A percentile compares a stretch with the other conserved stretches of the same genome.
Evolutionary conservation across 2,888 invertebrate species (phyloP).

Genomic region (Napeogenes inachia): DNA sequence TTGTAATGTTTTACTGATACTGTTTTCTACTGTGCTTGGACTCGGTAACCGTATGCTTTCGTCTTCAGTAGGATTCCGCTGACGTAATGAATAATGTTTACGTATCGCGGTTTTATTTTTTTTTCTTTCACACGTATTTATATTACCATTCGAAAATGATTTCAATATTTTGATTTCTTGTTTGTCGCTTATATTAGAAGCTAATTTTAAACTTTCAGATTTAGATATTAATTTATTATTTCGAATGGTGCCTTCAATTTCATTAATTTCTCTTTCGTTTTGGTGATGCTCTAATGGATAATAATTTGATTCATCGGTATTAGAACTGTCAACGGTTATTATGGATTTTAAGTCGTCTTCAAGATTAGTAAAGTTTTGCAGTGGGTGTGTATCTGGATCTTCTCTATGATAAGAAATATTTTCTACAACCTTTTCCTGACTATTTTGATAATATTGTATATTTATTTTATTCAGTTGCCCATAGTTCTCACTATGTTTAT

Average conservation of each 20-base stretch:
- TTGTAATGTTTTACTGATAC: constrained; percentile 32
- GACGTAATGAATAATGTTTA: constrained; percentile 72
- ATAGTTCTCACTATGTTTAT: constrained; percentile 57
- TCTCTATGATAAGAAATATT: constrained; percentile 44
- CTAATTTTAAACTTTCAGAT: constrained; percentile 63
- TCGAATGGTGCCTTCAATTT: constrained; percentile 72
- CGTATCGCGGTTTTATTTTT: constrained; percentile 54
- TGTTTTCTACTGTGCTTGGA: constrained; percentile 55
- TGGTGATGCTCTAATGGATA: constrained; percentile 63
- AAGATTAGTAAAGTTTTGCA: constrained; percentile 62
- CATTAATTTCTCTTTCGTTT: constrained; percentile 73
- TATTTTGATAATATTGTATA: constrained; percentile 16
- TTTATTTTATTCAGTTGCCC: constrained; percentile 64
- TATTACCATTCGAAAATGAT: constrained; percentile 65
- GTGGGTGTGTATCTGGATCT: constrained; percentile 53
- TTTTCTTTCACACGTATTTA: constrained; percentile 45
- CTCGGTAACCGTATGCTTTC: constrained; percentile 60
- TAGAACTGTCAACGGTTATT: constrained; percentile 67
- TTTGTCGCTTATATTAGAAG: constrained; percentile 44
- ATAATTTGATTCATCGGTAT: constrained; percentile 55
- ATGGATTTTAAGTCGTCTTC: constrained; percentile 73
- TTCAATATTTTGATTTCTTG: constrained; percentile 55
- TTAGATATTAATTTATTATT: constrained; percentile 70
- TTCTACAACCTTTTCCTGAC: constrained; percentile 35
- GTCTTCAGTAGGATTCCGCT: constrained; percentile 65